Conservation (phyloP, 2,113 vertebrate genomes). For the Dinomys branickii region DNA sequence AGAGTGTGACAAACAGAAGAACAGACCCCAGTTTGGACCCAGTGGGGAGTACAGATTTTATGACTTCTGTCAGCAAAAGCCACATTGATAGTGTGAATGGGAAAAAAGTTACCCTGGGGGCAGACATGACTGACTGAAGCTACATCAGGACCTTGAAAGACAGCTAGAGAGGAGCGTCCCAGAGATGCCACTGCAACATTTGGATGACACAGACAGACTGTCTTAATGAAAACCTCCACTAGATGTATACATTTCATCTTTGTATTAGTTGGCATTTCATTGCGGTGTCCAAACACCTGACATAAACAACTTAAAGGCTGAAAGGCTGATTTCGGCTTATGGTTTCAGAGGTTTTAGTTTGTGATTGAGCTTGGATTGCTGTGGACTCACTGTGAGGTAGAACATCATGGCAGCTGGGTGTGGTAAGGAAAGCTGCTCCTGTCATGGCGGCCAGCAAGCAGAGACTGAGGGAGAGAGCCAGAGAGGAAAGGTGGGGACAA, state of each 20-base stretch:
- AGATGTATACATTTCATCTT: background rate
- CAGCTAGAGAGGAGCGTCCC: background rate
- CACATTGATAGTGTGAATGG: background rate
- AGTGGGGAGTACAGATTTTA: background rate
- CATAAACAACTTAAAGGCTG: background rate
- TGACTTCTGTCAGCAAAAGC: background rate
- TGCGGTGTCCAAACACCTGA: background rate
- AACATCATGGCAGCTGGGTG: background rate
- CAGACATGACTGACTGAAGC: background rate
- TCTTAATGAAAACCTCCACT: background rate
- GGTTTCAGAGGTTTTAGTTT: background rate
- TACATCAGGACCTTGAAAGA: background rate
- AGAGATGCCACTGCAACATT: background rate
- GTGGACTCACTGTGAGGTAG: background rate
- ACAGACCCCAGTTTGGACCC: too few relatives aligned
- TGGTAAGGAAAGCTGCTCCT: background rate
- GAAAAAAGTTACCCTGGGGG: background rate
- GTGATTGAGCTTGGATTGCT: background rate
- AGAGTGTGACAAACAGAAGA: background rate
- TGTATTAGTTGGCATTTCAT: background rate
- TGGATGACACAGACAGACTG: background rate
- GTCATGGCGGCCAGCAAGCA: background rate
- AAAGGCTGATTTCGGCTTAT: background rate
- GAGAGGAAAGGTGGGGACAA: background rate
- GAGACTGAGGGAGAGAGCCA: background rate